phyloP scores from a whole-genome alignment of 2,797 vertebrate genomes.

The Trachops cirrhosus region DNA sequence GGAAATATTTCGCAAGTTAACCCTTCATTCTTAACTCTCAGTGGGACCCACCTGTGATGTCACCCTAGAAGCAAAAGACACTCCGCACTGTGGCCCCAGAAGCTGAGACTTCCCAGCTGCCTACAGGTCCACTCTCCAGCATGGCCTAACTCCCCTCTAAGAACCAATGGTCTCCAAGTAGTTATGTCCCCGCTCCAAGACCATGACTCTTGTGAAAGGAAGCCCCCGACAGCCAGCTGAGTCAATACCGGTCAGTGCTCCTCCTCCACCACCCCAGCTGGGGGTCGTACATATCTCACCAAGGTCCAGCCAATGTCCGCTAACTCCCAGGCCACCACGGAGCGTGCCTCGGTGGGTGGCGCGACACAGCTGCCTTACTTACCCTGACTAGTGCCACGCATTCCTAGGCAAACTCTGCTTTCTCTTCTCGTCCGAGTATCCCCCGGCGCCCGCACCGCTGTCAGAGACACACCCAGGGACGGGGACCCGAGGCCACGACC shows the following conservation, averaged over 20 bases:
- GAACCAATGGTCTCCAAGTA: neutral
- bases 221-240: neutral
- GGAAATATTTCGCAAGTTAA: neutral
- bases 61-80: neutral
- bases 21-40: neutral
- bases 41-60: neutral
- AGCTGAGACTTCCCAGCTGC: neutral
- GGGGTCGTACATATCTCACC: neutral
- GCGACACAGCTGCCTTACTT: neutral
- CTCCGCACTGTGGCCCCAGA: neutral
- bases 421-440: neutral
- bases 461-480: neutral
- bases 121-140: neutral
- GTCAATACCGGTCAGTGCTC: neutral
- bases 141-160: neutral
- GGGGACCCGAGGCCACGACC: neutral
- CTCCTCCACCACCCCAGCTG: neutral
- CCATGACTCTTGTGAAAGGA: neutral
- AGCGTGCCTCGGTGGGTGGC: neutral
- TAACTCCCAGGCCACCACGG: neutral
- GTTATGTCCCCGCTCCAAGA: neutral
- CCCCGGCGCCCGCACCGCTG: neutral
- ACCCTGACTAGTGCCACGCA: fast-evolving
- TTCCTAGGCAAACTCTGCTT: neutral
- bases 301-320: neutral